These are phyloP conservation scores for Omphaloscelis lunosa DNA, from an alignment of 2,888 invertebrate genomes.

Conservation along the genomic window DNA sequence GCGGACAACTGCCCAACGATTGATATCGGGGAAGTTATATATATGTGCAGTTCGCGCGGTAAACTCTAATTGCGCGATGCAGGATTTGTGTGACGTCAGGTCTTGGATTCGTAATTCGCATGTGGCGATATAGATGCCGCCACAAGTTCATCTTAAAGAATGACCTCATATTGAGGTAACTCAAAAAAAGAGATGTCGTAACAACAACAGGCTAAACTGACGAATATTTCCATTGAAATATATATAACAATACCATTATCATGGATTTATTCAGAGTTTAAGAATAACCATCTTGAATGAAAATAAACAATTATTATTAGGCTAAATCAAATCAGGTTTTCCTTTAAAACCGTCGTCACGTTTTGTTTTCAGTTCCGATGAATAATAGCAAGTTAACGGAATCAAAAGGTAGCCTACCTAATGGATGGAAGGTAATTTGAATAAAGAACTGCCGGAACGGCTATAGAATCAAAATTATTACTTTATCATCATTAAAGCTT, in stretches of 20 bases:
- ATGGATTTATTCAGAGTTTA: not conserved
- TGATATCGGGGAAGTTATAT: no score
- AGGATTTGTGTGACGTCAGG: no score
- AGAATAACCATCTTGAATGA: not conserved
- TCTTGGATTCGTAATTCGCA: no score
- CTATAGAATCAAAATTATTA: not conserved
- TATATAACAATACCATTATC: not conserved
- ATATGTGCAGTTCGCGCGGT: no score
- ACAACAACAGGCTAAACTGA: not conserved
- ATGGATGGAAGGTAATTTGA: not conserved
- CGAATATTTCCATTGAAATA: not conserved
- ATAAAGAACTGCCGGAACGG: not conserved
- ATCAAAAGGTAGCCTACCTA: not conserved
- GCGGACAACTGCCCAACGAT: no score
- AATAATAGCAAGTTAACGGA: not conserved
- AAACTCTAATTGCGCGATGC: no score
- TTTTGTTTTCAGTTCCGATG: not conserved
- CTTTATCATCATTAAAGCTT: constrained; percentile 16
- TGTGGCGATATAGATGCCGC: no score
- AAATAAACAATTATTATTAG: not conserved
- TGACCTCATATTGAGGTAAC: not conserved
- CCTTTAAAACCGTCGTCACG: not conserved
- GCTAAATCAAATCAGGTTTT: not conserved
- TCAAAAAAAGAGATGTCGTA: not conserved
- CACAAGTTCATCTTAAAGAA: not conserved